phyloP scores from a whole-genome alignment of 64 coral and sea anemone species.

The Pocillopora damicornis region DNA sequence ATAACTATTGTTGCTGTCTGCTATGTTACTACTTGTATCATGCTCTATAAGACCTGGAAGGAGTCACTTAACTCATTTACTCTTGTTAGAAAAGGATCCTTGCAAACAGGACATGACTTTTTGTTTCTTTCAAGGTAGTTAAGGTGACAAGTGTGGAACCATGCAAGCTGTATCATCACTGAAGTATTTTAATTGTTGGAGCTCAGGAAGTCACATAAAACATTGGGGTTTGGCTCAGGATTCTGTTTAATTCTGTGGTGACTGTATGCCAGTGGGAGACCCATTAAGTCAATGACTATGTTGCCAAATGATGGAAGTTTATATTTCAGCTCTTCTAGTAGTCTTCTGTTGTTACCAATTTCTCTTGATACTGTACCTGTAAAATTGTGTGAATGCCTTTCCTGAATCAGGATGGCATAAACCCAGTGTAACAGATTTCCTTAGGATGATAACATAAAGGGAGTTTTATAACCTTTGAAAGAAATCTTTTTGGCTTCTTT shows the following conservation, averaged over 20 bases:
- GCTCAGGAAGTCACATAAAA: neutral
- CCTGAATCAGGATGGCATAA: neutral
- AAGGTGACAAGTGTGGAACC: neutral
- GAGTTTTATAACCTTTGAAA: no score
- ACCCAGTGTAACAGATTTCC: neutral
- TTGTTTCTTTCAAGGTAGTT: neutral
- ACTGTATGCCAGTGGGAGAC: slow-evolving; percentile 1
- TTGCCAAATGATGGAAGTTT: slow-evolving; percentile 5
- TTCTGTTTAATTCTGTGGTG: slow-evolving; percentile 4
- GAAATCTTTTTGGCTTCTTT: no score
- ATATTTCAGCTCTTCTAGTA: neutral
- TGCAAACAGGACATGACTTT: neutral
- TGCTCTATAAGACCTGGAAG: no score
- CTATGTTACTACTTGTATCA: no score
- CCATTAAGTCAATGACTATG: neutral
- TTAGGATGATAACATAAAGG: neutral
- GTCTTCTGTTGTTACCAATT: neutral
- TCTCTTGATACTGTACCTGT: slow-evolving; percentile 12
- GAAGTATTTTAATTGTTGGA: neutral
- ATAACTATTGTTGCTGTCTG: no score
- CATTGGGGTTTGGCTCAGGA: neutral
- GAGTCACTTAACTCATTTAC: no score
- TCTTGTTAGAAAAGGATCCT: neutral
- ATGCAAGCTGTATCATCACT: neutral
- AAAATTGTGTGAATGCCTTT: neutral